Percentiles rank a stretch among this genome's conserved stretches.
Conservation (phyloP, 2,888 invertebrate genomes). For the Xestoiulus laeticollis region DNA sequence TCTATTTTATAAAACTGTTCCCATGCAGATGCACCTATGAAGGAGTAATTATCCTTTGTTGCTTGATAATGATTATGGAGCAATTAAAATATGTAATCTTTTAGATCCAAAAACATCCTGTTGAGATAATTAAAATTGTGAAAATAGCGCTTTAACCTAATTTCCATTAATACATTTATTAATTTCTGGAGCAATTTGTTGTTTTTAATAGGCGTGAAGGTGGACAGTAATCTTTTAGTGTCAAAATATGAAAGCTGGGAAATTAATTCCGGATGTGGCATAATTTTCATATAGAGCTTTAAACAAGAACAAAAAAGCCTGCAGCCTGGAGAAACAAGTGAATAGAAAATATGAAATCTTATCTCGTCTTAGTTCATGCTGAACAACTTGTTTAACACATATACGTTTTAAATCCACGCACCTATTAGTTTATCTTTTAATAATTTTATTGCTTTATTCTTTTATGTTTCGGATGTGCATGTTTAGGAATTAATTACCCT, state of each 20-base stretch:
- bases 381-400: slow-evolving; percentile 23
- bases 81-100: background rate
- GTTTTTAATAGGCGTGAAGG: background rate
- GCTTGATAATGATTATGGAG: background rate
- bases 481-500: background rate
- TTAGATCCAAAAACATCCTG: background rate
- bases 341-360: background rate
- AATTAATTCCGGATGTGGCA: slow-evolving; percentile 21
- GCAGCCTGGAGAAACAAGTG: background rate
- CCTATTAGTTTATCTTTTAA: slow-evolving; percentile 8
- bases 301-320: background rate
- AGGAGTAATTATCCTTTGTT: background rate
- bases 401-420: background rate
- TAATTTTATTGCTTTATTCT: background rate
- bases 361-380: background rate
- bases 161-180: slow-evolving; percentile 15
- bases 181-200: background rate
- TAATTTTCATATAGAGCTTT: background rate
- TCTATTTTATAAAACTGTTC: background rate
- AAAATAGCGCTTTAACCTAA: background rate
- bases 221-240: background rate
- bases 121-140: background rate
- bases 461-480: background rate
- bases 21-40: background rate
- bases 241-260: background rate